Conservation (phyloP, 2,797 vertebrate genomes). For the Peromyscus nudipes region DNA sequence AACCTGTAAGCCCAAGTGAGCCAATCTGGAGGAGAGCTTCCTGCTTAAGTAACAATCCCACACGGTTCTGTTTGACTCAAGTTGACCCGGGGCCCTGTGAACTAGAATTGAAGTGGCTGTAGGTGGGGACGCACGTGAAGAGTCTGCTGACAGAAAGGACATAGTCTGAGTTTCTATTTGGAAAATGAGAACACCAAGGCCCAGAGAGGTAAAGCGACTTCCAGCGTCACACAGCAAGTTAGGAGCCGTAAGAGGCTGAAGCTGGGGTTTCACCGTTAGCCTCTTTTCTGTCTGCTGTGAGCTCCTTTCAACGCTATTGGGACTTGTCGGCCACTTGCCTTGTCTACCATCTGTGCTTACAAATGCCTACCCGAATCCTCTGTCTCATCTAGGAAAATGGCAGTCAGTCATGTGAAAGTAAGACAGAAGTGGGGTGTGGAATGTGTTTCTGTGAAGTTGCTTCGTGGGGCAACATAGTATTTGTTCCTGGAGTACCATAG, state of each 20-base stretch:
- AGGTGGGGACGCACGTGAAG: neutral
- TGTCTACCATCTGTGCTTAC: neutral
- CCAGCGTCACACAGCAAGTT: neutral
- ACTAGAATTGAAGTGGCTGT: neutral
- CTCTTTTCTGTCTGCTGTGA: no score
- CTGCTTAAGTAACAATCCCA: neutral
- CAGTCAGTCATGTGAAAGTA: neutral
- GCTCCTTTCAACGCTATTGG: neutral
- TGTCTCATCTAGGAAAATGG: neutral
- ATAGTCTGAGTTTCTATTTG: neutral
- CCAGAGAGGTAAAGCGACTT: neutral
- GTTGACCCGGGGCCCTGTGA: neutral
- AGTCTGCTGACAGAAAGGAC: neutral
- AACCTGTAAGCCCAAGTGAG: neutral
- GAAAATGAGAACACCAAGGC: neutral
- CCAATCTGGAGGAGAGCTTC: neutral
- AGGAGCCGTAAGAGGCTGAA: neutral
- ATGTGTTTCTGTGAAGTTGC: neutral
- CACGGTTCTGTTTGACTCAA: conserved; percentile 23
- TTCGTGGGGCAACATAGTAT: neutral
- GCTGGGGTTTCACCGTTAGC: no score
- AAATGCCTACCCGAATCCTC: neutral
- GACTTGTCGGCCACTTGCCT: neutral
- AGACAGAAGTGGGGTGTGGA: neutral
- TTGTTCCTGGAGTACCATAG: neutral